A percentile compares a stretch with the other conserved stretches of the same genome.
phyloP scores from a whole-genome alignment of 2,888 invertebrate genomes.

The Gortyna flavago region DNA sequence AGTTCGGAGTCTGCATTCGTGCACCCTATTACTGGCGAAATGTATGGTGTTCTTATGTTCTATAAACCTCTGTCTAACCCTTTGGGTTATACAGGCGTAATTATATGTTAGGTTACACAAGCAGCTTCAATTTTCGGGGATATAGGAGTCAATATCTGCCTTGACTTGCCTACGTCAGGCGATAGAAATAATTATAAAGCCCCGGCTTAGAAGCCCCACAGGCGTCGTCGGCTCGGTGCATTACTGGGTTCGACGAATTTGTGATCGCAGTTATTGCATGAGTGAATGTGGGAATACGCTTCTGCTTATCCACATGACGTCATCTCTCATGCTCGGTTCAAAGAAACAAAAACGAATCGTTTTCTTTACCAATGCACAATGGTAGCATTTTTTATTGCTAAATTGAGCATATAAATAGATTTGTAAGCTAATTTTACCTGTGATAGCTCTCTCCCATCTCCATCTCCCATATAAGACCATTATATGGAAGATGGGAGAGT shows the following conservation, averaged over 20 bases:
- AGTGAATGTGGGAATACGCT: not conserved
- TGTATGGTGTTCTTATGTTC: not conserved
- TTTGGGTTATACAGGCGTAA: not conserved
- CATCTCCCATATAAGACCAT: too few species aligned
- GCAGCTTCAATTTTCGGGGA: not conserved
- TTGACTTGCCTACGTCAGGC: not conserved
- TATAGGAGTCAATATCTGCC: not conserved
- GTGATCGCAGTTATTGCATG: conserved; percentile 1
- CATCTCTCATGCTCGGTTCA: not conserved
- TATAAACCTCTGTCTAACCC: not conserved
- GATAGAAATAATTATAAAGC: conserved; percentile 14
- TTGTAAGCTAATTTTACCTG: too few species aligned
- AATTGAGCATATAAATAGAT: too few species aligned
- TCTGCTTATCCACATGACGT: conserved; percentile 18
- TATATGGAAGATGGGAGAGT: too few species aligned
- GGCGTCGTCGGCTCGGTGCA: conserved; percentile 3
- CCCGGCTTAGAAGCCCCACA: conserved; percentile 31
- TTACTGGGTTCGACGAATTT: conserved; percentile 18
- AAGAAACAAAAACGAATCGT: too few species aligned
- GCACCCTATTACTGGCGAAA: not conserved
- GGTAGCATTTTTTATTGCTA: too few species aligned
- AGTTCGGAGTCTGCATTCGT: not conserved
- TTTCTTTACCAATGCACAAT: too few species aligned
- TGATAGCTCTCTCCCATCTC: too few species aligned
- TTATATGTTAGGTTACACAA: not conserved